Conservation (phyloP, 2,113 vertebrate species). For the Tringa solitaria region DNA sequence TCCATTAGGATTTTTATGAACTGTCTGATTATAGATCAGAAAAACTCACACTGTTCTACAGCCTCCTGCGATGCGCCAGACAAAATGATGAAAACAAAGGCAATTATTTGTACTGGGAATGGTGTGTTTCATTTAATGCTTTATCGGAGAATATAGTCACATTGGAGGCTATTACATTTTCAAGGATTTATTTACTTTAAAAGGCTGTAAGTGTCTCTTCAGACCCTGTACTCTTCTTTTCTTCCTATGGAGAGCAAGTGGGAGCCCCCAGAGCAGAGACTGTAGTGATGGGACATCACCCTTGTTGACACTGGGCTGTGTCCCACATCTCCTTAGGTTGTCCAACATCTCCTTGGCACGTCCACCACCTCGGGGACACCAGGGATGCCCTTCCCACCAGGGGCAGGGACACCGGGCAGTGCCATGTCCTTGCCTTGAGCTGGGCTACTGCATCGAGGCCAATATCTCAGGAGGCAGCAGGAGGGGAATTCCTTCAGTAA, state of each 20-base stretch:
- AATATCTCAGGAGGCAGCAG: fast-evolving
- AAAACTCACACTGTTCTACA: slow-evolving; percentile 61
- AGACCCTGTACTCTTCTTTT: neutral
- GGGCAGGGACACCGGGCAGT: neutral
- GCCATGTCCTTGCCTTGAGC: fast-evolving
- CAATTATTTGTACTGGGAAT: slow-evolving; percentile 73
- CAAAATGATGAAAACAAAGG: slow-evolving; percentile 71
- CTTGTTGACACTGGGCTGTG: fast-evolving
- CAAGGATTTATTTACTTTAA: neutral
- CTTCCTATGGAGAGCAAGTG: neutral
- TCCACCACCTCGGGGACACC: fast-evolving
- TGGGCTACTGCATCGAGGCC: fast-evolving
- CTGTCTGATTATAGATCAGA: slow-evolving; percentile 73
- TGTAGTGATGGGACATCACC: fast-evolving
- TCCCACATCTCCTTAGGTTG: fast-evolving
- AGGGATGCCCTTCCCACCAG: neutral
- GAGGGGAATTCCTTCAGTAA: neutral
- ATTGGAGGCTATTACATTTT: neutral
- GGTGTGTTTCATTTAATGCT: slow-evolving; percentile 45
- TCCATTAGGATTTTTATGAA: slow-evolving; percentile 77
- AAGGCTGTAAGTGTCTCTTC: neutral
- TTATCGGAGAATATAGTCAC: neutral
- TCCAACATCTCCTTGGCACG: fast-evolving
- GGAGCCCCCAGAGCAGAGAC: neutral
- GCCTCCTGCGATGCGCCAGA: slow-evolving; percentile 34